These are phyloP conservation scores for Notospermus geniculatus DNA, from an alignment of 1,140 invertebrate genomes.

Conservation along the genomic window DNA sequence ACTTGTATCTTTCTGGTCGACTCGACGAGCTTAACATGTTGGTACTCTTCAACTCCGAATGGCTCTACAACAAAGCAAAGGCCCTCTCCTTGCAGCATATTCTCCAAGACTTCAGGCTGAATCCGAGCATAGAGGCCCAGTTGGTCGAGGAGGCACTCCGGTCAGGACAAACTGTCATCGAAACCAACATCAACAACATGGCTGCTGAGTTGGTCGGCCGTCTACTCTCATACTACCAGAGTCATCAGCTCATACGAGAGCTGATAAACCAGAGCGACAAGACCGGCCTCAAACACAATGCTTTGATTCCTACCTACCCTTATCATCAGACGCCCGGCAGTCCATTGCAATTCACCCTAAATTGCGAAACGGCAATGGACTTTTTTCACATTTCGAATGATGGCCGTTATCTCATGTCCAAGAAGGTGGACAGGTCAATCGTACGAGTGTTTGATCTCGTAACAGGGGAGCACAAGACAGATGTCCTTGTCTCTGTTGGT, in stretches of 20 bases:
- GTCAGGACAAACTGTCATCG: conserved; percentile 33
- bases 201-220: conserved; percentile 42
- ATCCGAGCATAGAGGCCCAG: conserved; percentile 37
- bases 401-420: conserved; percentile 33
- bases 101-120: conserved; percentile 42
- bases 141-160: conserved; percentile 42
- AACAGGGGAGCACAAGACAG: conserved; percentile 34
- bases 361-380: conserved; percentile 24
- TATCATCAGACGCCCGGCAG: conserved; percentile 46
- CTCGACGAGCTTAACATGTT: conserved; percentile 40
- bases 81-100: conserved; percentile 46
- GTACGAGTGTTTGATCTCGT: conserved; percentile 41
- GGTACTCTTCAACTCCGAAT: conserved; percentile 51
- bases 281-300: conserved; percentile 40
- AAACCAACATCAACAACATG: conserved; percentile 41
- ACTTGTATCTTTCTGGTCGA: conserved; percentile 37
- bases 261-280: conserved; percentile 47
- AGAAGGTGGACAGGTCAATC: conserved; percentile 32
- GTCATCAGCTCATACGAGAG: conserved; percentile 37
- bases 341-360: conserved; percentile 42
- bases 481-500: conserved; percentile 44
- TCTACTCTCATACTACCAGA: conserved; percentile 43
- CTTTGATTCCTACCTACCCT: conserved; percentile 46
- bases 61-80: conserved; percentile 50
- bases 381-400: conserved; percentile 31